Base-by-base conservation (phyloP, 1,140 invertebrate species). In the Teleogryllus occipitalis region DNA sequence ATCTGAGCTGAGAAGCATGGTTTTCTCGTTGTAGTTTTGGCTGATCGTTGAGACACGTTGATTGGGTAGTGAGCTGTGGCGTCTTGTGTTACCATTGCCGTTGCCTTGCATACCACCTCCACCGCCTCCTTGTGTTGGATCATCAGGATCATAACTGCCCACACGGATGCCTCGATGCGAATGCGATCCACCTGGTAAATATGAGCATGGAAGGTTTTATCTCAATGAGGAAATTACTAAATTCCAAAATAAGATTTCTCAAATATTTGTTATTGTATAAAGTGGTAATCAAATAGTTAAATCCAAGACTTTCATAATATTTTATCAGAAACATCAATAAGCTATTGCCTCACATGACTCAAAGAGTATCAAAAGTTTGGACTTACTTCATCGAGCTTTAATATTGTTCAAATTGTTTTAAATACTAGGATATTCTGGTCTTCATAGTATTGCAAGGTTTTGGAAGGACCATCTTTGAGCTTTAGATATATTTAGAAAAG, bases 1-100 rank as follows among this genome's bases (percentile, higher is more conserved):
- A 86, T 98, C 97, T 80, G 96, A 98, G 87, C 95, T 97, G 80
- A 98, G 90, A 78, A 98, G 89, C 89, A 97, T 97, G 27, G 96
- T 97, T 88, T 98, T 98, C 88, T 98, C 97, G 87, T 95, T 97
- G 88, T 97, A 97, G 85, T 94, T 94, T 84, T 92, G 91, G 22
- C 91, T 92, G 82, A 95, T 94, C 80, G 93, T 94, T 7, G 93
- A 91, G 47, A 94, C 92, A 39, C 92, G 89, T 83, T 93, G 91
- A 22, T 91, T 88, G 5, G 82, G 88, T 85, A 78, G 47, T 18
- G 88, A 83, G 85, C 85, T 90, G 82, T 84, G 89, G 83, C 86
- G 90, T 85, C 86, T 77, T 15, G 74, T 46, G 8, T 74, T 49
- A 8, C 74, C 48, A 78, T 76, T 73, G 14, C 77, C 74, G 14